Base-by-base conservation (phyloP, 2,888 invertebrate species). In the Agrotis ipsilon region DNA sequence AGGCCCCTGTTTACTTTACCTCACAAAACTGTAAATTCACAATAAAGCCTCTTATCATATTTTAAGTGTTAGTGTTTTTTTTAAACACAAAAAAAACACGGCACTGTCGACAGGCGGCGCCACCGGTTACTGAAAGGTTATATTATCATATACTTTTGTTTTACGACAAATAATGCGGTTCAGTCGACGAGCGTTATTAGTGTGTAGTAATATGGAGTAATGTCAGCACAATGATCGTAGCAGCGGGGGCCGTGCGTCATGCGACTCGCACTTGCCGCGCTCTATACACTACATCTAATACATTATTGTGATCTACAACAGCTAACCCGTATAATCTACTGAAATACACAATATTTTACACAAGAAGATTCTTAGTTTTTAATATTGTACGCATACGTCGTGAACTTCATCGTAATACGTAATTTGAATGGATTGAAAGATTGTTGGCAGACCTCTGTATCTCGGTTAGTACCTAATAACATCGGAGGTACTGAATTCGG, bases 231-330 rank as follows among this genome's bases (percentile, higher is more conserved):
- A 75, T 72, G 72, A 67, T 39, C 49, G n/a, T 2, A 67, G 70
- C 76, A 7, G 66, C 79, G 68, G 79, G 81, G n/a, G 27, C 2
- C 68, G 68, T 79, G 82, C 83, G 79, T 79, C 76, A 81, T 46
- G 7, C 66, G 18, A 16, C 49, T 27, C 58, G 21, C 21, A 24
- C 43, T 16, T 16, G 24, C 49, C 48, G 16, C 19, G 6, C 14
- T 51, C 68, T 16, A 24, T 48, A 24, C 4, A 14, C 27, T 27
- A 0, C 32, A 19, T 32, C 32, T 32, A 55, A 55, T n/a, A 24
- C n/a, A 11, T 39, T 39, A 43, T 43, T 24, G 19, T 49, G 16
- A 24, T 21, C 3, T 9, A 21, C 24, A 19, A 11, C 16, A 19
- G 14, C 18, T 14, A 19, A 39, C 27, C n/a, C 7, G 48, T n/a